These are phyloP conservation scores for Grus americana DNA, from an alignment of 2,113 vertebrate species.

Conservation along the genomic window DNA sequence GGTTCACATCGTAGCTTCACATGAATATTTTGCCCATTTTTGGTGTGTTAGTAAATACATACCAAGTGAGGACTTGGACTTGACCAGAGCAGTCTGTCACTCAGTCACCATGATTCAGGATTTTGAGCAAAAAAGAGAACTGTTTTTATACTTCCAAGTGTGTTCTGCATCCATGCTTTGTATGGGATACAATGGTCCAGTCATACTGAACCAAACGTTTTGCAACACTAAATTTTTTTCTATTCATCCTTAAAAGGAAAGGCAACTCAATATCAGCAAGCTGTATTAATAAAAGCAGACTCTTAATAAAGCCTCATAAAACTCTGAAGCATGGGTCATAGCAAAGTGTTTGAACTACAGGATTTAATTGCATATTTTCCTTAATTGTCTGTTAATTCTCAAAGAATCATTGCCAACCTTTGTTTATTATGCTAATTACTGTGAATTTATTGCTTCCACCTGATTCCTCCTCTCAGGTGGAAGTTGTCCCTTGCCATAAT, in stretches of 20 bases:
- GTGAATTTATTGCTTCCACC: background rate
- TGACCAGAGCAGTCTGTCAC: background rate
- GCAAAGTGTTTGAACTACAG: background rate
- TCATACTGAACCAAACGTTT: background rate
- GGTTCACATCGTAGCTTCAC: background rate
- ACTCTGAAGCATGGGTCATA: background rate
- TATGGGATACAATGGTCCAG: background rate
- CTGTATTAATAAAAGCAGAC: background rate
- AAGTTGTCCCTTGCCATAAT: background rate
- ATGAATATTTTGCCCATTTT: background rate
- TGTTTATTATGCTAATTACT: background rate
- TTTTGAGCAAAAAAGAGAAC: background rate
- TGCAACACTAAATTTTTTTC: background rate
- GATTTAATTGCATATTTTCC: background rate
- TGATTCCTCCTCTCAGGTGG: background rate
- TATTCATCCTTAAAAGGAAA: background rate
- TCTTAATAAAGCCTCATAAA: background rate
- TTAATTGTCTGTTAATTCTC: background rate
- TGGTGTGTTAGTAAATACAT: background rate
- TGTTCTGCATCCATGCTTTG: background rate
- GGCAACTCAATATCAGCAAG: background rate
- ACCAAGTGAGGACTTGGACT: background rate
- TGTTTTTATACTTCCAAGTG: background rate
- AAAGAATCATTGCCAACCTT: background rate
- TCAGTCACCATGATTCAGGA: background rate